These are phyloP conservation scores for Ichneumoninae sp. DNA, from an alignment of 2,888 invertebrate species.

Conservation along the genomic window DNA sequence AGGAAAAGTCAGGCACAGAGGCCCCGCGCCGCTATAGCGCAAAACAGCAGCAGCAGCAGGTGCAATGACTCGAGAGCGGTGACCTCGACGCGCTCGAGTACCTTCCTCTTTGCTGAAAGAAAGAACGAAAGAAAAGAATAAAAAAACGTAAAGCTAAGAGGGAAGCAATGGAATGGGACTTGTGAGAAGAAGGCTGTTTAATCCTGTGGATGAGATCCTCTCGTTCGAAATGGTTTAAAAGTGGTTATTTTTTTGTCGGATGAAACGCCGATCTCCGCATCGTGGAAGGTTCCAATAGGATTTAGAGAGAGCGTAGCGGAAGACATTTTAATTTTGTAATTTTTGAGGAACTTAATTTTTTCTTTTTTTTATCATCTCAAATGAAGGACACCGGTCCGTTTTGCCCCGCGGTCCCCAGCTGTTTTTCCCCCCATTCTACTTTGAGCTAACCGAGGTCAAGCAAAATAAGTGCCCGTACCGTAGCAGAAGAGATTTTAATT, in stretches of 20 bases:
- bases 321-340: too few relatives aligned
- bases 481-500: too few relatives aligned
- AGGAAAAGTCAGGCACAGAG: conserved; percentile 51
- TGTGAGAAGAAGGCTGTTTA: conserved; percentile 18
- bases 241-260: too few relatives aligned
- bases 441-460: not conserved
- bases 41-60: conserved; percentile 61
- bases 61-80: conserved; percentile 72
- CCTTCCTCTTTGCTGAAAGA: conserved; percentile 67
- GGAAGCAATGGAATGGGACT: conserved; percentile 5
- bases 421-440: not conserved
- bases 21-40: conserved; percentile 36
- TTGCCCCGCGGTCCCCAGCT: not conserved
- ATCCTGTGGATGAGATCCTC: too few relatives aligned
- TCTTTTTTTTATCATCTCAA: not conserved
- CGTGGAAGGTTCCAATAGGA: too few relatives aligned
- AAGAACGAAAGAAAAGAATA: conserved; percentile 8
- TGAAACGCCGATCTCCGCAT: too few relatives aligned
- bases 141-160: not conserved
- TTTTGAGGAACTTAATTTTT: not conserved
- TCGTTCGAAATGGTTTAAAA: too few relatives aligned
- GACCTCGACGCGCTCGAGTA: conserved; percentile 71
- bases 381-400: not conserved
- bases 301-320: too few relatives aligned
- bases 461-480: not conserved